Evolutionary conservation across 1,140 invertebrate genomes (phyloP).

Genomic region (Drosophila sp.): DNA sequence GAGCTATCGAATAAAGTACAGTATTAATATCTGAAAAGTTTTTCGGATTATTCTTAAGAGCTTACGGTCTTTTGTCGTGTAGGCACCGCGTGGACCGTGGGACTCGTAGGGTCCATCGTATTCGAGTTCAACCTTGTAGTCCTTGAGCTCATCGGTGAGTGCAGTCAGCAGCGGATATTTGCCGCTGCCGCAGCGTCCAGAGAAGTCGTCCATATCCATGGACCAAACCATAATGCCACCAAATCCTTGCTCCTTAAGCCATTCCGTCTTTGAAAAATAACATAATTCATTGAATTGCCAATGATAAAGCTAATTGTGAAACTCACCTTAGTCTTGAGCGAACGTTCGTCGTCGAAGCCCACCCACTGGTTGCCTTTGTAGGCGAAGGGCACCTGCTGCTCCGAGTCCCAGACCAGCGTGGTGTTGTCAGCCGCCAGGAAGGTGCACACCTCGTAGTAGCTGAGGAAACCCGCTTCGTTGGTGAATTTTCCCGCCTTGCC

Average conservation of each 20-base stretch:
- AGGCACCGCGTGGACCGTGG: conserved; percentile 89
- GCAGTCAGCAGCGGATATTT: conserved; percentile 95
- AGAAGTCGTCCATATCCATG: conserved; percentile 97
- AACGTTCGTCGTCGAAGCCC: conserved; percentile 97
- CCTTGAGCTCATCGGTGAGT: conserved; percentile 93
- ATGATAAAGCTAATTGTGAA: background rate
- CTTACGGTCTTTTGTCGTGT: conserved; percentile 95
- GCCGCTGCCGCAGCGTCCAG: conserved; percentile 94
- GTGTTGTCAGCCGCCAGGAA: conserved; percentile 96
- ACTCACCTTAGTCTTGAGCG: conserved; percentile 94
- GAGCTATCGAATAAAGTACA: conserved; percentile 88
- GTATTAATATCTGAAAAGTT: background rate
- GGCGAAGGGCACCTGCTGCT: conserved; percentile 97
- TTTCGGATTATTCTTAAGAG: conserved; percentile 50
- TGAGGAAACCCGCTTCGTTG: conserved; percentile 94
- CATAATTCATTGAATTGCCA: conserved; percentile 1
- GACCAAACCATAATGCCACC: conserved; percentile 99
- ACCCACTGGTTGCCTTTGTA: conserved; percentile 97
- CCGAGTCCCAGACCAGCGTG: conserved; percentile 97
- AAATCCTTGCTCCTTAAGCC: conserved; percentile 96
- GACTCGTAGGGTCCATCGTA: conserved; percentile 95
- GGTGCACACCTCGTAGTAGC: conserved; percentile 98
- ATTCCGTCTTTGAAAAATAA: conserved; percentile 90
- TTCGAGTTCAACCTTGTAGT: conserved; percentile 93
- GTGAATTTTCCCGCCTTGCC: conserved; percentile 94